Percentiles rank a stretch among this genome's conserved stretches.
phyloP scores from a whole-genome alignment of 2,888 invertebrate species.

The Pristionchus maxplancki region DNA sequence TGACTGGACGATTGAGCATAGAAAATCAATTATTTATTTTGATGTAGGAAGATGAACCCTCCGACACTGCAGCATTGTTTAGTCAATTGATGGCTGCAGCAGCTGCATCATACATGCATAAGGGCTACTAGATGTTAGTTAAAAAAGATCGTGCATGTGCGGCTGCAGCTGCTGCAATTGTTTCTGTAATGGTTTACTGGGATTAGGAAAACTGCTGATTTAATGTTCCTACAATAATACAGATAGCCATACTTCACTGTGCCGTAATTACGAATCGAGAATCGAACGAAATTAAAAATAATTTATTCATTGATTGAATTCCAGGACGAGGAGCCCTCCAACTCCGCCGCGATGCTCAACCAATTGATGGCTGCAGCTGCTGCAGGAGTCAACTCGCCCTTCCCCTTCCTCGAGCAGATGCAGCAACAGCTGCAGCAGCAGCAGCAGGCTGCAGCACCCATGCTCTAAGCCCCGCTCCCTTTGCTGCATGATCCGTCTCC shows the following conservation, averaged over 20 bases:
- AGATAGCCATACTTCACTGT: too few species aligned
- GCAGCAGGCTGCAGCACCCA: background rate
- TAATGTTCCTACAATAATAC: too few species aligned
- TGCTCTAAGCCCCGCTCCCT: conserved; percentile 18
- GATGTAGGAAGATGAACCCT: background rate
- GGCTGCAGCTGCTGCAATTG: too few species aligned
- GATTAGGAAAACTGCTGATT: too few species aligned
- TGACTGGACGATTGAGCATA: background rate
- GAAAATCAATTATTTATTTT: background rate
- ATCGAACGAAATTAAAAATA: background rate
- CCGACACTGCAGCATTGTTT: background rate
- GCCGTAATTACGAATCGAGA: background rate
- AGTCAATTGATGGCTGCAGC: background rate
- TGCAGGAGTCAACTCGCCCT: conserved; percentile 47
- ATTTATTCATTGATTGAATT: background rate
- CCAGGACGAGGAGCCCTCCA: conserved; percentile 45
- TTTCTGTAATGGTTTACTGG: too few species aligned
- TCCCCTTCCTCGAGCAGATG: conserved; percentile 61
- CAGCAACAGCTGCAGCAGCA: conserved; percentile 26
- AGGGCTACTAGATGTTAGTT: background rate
- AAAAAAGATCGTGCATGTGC: too few species aligned
- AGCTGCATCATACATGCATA: background rate
- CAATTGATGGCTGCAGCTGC: conserved; percentile 49
- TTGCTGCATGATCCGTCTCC: background rate
- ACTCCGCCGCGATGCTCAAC: conserved; percentile 25